phyloP scores from a whole-genome alignment of 1,140 invertebrate genomes.

The Zaprionus davidi region DNA sequence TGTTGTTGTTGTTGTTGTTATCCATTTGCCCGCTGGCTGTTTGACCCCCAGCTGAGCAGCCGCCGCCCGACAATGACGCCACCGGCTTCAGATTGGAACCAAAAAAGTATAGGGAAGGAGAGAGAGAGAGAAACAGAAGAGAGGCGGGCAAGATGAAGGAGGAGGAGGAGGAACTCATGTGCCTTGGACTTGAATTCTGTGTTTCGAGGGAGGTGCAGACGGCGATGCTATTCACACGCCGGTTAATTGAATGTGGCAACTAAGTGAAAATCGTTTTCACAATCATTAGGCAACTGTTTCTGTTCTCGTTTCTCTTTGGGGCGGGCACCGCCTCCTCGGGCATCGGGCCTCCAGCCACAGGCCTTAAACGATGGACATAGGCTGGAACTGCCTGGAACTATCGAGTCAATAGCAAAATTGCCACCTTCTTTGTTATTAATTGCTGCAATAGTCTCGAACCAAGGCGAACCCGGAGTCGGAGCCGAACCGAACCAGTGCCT shows the following conservation, averaged over 20 bases:
- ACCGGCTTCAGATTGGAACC: constrained; percentile 39
- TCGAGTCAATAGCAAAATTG: constrained; percentile 75
- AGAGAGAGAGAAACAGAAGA: background rate
- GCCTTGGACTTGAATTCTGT: constrained; percentile 1
- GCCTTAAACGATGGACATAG: background rate
- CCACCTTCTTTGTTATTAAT: constrained; percentile 72
- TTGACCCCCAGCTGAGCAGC: constrained; percentile 42
- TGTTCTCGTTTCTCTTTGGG: constrained; percentile 11
- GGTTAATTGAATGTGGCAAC: constrained; percentile 70
- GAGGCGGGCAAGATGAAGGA: background rate
- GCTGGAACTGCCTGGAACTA: constrained; percentile 49
- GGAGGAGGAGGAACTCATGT: background rate
- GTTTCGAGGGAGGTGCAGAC: constrained; percentile 39
- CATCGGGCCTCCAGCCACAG: background rate
- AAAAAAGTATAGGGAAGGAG: background rate
- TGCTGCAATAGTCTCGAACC: constrained; percentile 30
- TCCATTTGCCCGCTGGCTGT: constrained; percentile 47
- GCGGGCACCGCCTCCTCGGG: constrained; percentile 25
- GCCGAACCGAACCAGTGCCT: background rate
- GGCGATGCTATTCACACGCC: constrained; percentile 70
- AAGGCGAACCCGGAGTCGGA: background rate
- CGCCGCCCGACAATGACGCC: constrained; percentile 59
- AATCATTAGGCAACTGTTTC: constrained; percentile 61
- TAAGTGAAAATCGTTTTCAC: constrained; percentile 62
- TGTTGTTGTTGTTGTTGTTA: constrained; percentile 23